Evolutionary conservation across 2,888 invertebrate genomes (phyloP), one percentile per base, ranked within the genome.

Genomic region (Eristalinus aeneus): DNA sequence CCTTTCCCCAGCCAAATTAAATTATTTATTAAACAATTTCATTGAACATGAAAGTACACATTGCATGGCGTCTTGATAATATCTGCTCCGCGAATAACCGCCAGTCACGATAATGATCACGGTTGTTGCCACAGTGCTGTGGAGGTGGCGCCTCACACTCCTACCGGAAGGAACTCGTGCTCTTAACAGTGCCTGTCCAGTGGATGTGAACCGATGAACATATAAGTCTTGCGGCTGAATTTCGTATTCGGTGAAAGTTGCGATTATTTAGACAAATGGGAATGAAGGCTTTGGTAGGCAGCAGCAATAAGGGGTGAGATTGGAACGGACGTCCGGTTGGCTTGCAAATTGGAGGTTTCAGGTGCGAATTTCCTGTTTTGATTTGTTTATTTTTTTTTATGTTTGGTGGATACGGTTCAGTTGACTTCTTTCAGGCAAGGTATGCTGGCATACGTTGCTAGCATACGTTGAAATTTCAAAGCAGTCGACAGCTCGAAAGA

Each of bases 1-100:
- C 80, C 75, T 80, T 77, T 82, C 77, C 72, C 72, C 69, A 6
- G 32, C 60, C 56, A 75, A 75, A 81, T 61, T 71, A 58, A 60
- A 46, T 46, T 46, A 46, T 46, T 46, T 61, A 56, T 60, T 71
- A 46, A 81, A 65, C 54, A 60, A 69, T 71, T 56, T 73, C 23
- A 64, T 46, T 58, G 31, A 34, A 58, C 71, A 71, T 56, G 82
- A 82, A 77, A 77, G 77, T 77, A 77, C 46, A 34, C 32, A 22
- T 16, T 39, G 31, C 46, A 53, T 36, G 75, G 20, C 32, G 27
- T 36, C 9, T 46, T 63, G 61, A 32, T 64, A 32, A 16, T 46
- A 69, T 69, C 32, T 80, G 63, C 32, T 27, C 34, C 16, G 34
- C 12, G 34, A 69, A 46, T n/a, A 39, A 63, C 53, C 20, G 16